Percentiles rank a stretch among this genome's conserved stretches.
Evolutionary conservation across 2,888 invertebrate species (phyloP).

Genomic region (Megalurothrips usitatus): DNA sequence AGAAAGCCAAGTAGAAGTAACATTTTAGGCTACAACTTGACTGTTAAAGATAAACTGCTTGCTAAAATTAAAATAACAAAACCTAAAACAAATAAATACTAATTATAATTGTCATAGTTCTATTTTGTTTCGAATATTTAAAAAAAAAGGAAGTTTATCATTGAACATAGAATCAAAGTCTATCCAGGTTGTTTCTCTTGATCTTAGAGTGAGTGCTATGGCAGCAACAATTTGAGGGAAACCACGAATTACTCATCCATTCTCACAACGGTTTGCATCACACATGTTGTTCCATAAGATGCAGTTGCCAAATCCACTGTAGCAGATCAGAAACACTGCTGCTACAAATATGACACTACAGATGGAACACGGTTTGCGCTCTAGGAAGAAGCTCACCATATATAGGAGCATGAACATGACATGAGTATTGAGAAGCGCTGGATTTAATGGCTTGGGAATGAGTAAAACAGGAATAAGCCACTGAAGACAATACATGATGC

Average conservation of each 20-base stretch:
- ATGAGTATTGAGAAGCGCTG: conserved; percentile 90
- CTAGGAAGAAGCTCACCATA: conserved; percentile 93
- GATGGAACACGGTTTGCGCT: conserved; percentile 94
- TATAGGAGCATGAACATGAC: conserved; percentile 97
- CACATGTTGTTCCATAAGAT: conserved; percentile 84
- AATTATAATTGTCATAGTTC: not conserved
- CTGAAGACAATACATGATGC: conserved; percentile 88
- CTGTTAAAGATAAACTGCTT: not conserved
- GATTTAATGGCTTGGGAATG: conserved; percentile 96
- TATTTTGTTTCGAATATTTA: too few species aligned
- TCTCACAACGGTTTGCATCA: conserved; percentile 53
- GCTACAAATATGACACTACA: conserved; percentile 93
- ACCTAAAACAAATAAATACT: conserved; percentile 5
- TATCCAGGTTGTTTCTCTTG: too few species aligned
- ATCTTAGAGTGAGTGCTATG: too few species aligned
- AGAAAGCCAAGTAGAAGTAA: not conserved
- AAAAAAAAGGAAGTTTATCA: too few species aligned
- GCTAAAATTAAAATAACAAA: not conserved
- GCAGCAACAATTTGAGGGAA: too few species aligned
- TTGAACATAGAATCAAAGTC: too few species aligned
- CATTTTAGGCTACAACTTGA: not conserved
- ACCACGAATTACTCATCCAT: conserved; percentile 42
- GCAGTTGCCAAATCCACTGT: conserved; percentile 93
- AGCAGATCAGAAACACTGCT: conserved; percentile 90
- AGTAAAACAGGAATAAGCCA: conserved; percentile 95